These are phyloP conservation scores for Pomatostomus ruficeps DNA, from an alignment of 2,113 vertebrate genomes.

Conservation along the genomic window DNA sequence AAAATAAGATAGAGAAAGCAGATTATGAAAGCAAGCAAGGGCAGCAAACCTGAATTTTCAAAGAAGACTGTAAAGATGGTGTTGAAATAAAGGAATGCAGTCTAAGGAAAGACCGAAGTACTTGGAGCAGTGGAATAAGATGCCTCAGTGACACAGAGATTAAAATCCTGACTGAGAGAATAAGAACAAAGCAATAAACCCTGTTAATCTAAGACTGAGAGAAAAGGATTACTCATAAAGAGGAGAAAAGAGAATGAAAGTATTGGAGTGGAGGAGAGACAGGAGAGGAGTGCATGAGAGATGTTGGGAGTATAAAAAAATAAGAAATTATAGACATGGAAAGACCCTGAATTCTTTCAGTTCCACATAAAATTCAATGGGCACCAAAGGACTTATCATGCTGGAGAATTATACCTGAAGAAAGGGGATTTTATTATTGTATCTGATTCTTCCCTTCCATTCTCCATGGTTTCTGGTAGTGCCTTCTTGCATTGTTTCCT, in stretches of 20 bases:
- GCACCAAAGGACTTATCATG: background rate
- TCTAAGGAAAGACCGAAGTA: background rate
- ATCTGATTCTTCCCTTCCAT: background rate
- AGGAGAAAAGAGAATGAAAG: background rate
- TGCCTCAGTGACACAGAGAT: background rate
- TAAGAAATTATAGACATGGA: background rate
- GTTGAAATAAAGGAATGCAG: background rate
- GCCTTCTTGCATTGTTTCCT: background rate
- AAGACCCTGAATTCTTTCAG: background rate
- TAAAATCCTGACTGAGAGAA: background rate
- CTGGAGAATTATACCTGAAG: background rate
- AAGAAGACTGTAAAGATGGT: background rate
- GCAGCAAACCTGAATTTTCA: background rate
- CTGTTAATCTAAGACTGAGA: background rate
- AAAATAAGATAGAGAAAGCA: background rate
- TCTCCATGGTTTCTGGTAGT: background rate
- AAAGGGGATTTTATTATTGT: background rate
- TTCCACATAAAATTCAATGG: background rate
- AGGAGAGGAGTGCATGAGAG: background rate
- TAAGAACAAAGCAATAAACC: background rate
- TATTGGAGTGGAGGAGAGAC: background rate
- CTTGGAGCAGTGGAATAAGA: background rate
- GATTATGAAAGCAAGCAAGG: background rate
- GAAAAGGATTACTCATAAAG: background rate
- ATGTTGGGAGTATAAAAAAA: background rate